These are phyloP conservation scores for Nebria salina DNA, from an alignment of 2,888 invertebrate genomes.

Conservation along the genomic window DNA sequence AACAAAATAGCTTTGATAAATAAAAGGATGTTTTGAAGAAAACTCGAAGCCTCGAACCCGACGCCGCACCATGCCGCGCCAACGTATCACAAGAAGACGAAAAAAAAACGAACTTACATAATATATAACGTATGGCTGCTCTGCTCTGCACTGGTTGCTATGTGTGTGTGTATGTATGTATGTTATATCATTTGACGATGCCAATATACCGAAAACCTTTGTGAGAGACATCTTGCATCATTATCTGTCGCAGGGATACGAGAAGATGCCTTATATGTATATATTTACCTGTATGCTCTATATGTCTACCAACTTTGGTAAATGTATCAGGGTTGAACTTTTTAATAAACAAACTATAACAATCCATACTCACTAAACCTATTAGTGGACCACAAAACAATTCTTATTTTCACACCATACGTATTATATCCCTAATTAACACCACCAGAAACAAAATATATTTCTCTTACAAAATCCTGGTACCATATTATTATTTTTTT, in stretches of 20 bases:
- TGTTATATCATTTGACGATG: slow-evolving; percentile 57
- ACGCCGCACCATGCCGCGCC: not conserved
- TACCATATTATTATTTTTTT: no score
- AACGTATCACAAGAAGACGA: not conserved
- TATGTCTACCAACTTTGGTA: not conserved
- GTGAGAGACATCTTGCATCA: slow-evolving; percentile 55
- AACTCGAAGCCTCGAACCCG: not conserved
- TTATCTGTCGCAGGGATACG: slow-evolving; percentile 27
- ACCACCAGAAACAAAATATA: no score
- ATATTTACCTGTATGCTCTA: not conserved
- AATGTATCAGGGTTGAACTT: not conserved
- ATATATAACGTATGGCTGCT: not conserved
- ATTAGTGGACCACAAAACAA: no score
- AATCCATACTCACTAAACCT: no score
- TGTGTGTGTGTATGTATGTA: slow-evolving; percentile 12
- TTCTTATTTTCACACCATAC: no score
- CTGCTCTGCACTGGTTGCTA: not conserved
- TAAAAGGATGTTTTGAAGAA: slow-evolving; percentile 34
- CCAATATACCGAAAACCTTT: slow-evolving; percentile 59
- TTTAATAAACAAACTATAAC: no score
- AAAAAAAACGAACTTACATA: not conserved
- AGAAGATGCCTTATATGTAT: slow-evolving; percentile 10
- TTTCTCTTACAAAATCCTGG: no score
- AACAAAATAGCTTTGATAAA: slow-evolving; percentile 56
- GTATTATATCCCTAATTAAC: no score